phyloP scores from a whole-genome alignment of 2,113 vertebrate genomes.

The Spea bombifrons region DNA sequence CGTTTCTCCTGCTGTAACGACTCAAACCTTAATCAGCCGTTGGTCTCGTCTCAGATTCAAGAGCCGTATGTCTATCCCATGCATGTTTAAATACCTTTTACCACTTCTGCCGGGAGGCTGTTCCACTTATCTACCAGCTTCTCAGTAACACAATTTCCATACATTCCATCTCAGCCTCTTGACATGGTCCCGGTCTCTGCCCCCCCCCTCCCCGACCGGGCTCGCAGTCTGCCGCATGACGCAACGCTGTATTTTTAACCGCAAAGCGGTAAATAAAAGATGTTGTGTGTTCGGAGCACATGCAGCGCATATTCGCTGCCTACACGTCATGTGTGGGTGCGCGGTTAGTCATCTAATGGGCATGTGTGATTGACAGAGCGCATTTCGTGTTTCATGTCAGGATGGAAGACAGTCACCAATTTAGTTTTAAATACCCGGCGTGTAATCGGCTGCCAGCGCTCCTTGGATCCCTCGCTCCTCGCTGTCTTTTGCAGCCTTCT shows the following conservation, averaged over 20 bases:
- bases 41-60: too few species aligned
- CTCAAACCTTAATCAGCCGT: too few species aligned
- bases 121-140: too few species aligned
- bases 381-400: constrained; percentile 38
- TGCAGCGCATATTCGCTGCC: constrained; percentile 36
- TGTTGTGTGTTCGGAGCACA: constrained; percentile 21
- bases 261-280: constrained; percentile 37
- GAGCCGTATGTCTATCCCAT: too few species aligned
- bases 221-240: constrained; percentile 5
- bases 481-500: constrained; percentile 40
- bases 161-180: too few species aligned
- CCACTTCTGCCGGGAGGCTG: too few species aligned
- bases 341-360: constrained; percentile 44
- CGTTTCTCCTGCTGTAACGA: too few species aligned
- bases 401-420: constrained; percentile 41
- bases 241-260: constrained; percentile 38
- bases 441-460: constrained; percentile 34
- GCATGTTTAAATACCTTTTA: too few species aligned
- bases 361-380: constrained; percentile 43
- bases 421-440: constrained; percentile 37
- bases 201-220: neutral
- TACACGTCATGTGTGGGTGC: constrained; percentile 45
- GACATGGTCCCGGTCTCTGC: too few species aligned
- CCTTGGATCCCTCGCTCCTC: neutral
- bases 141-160: too few species aligned